A percentile compares a stretch with the other conserved stretches of the same genome.
Evolutionary conservation across 2,797 vertebrate genomes (phyloP).

Genomic region (Microhierax caerulescens): DNA sequence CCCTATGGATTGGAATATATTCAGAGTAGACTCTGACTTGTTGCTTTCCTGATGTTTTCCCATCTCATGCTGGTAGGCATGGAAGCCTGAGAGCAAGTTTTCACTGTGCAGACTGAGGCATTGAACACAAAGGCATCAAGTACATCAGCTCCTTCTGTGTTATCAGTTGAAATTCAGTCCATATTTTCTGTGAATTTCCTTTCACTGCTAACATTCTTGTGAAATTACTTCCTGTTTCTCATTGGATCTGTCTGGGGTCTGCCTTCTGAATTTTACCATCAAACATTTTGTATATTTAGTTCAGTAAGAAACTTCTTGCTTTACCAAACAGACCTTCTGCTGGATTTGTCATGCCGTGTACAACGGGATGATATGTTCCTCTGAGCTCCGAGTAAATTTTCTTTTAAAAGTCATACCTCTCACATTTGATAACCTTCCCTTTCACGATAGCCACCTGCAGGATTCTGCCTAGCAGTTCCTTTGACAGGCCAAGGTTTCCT

Average conservation of each 20-base stretch:
- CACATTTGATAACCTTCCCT: neutral
- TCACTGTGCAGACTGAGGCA: neutral
- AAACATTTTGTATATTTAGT: neutral
- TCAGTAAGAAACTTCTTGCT: neutral
- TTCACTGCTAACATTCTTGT: neutral
- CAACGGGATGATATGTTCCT: neutral
- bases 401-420: neutral
- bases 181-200: neutral
- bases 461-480: neutral
- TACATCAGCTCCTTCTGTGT: neutral
- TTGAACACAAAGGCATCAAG: neutral
- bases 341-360: neutral
- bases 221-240: neutral
- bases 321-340: neutral
- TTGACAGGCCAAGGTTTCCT: neutral
- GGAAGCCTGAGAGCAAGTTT: neutral
- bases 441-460: neutral
- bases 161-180: neutral
- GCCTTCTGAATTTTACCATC: neutral
- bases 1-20: neutral
- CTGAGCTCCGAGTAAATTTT: neutral
- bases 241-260: neutral
- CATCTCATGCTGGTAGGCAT: accelerated
- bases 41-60: neutral
- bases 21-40: neutral